phyloP scores from a whole-genome alignment of 2,113 vertebrate genomes.

The Dasyprocta punctata region DNA sequence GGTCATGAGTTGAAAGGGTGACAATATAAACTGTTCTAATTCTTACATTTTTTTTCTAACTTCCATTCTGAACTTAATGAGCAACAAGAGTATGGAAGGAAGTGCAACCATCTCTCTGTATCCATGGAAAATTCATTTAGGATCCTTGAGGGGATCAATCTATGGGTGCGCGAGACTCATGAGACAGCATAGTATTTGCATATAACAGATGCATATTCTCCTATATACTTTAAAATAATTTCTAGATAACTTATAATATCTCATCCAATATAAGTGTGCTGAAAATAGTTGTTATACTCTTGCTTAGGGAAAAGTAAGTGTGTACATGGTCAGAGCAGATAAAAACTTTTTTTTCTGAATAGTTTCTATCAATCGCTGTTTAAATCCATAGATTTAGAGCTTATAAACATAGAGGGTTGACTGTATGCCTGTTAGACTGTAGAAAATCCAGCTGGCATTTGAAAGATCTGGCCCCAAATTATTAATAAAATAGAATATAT shows the following conservation, averaged over 20 bases:
- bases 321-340: background rate
- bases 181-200: background rate
- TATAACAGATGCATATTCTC: background rate
- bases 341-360: background rate
- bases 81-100: background rate
- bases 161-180: background rate
- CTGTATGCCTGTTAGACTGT: too few species aligned
- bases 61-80: background rate
- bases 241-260: background rate
- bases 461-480: background rate
- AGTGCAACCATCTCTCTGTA: background rate
- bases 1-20: background rate
- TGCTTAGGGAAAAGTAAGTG: background rate
- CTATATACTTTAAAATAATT: background rate
- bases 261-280: background rate
- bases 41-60: constrained; percentile 27
- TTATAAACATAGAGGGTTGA: too few species aligned
- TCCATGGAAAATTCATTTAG: background rate
- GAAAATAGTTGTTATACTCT: background rate
- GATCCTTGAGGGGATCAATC: background rate
- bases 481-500: background rate
- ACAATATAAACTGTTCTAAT: constrained; percentile 40
- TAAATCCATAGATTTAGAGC: background rate
- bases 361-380: background rate
- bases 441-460: constrained; percentile 7